Evolutionary conservation across 2,888 invertebrate species (phyloP).

Genomic region (Meta bourneti): DNA sequence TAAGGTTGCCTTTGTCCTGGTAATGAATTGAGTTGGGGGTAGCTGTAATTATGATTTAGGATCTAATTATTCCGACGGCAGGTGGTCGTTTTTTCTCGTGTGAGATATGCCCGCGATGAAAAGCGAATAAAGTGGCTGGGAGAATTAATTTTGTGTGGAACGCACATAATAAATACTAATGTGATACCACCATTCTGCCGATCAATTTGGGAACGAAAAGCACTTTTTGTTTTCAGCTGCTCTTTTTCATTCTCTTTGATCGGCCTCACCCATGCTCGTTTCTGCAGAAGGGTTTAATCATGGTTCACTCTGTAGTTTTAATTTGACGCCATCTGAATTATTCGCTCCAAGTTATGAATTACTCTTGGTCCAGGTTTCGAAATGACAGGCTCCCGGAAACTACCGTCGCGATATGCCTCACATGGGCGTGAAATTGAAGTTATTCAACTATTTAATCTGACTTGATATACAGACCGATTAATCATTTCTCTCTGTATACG

Average conservation of each 20-base stretch:
- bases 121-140: conserved; percentile 1
- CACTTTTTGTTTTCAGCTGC: background rate
- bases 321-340: background rate
- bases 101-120: background rate
- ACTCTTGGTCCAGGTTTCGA: background rate
- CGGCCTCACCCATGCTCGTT: background rate
- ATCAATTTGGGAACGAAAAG: background rate
- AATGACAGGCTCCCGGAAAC: background rate
- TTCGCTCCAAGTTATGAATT: background rate
- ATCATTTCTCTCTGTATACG: no score
- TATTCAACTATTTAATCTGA: background rate
- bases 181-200: background rate
- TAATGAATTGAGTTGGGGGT: conserved; percentile 34
- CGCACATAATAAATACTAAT: background rate
- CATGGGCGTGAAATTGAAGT: background rate
- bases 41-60: conserved; percentile 4
- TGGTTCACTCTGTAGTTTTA: background rate
- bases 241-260: background rate
- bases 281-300: background rate
- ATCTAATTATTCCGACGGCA: background rate
- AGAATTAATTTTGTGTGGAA: background rate
- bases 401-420: background rate
- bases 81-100: background rate
- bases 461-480: no score
- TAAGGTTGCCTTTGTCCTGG: background rate